phyloP scores from a whole-genome alignment of 2,888 invertebrate genomes.

The Aleiodes leptofemur region DNA sequence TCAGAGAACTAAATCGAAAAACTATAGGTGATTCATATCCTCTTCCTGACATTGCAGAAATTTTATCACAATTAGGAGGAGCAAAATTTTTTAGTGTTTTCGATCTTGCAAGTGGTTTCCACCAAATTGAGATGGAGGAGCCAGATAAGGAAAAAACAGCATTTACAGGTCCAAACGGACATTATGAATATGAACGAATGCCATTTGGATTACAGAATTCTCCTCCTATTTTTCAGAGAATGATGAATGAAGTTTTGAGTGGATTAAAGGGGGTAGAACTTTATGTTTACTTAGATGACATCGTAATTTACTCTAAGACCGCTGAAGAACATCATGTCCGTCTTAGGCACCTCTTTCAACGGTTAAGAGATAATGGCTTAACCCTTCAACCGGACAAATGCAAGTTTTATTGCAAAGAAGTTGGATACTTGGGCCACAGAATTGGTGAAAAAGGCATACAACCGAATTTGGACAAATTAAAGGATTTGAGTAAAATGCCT shows the following conservation, averaged over 20 bases:
- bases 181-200: neutral
- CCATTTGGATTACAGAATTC: neutral
- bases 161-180: neutral
- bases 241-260: neutral
- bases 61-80: neutral
- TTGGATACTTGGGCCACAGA: no score
- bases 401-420: no score
- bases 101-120: neutral
- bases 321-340: no score
- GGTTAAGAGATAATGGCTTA: no score
- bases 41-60: neutral
- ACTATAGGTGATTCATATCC: conserved; percentile 2
- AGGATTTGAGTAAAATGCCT: no score
- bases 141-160: neutral
- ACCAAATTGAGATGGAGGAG: neutral
- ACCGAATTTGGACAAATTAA: no score
- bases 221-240: no score
- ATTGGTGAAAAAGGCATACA: no score
- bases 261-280: neutral
- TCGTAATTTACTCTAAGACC: no score
- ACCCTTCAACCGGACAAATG: no score
- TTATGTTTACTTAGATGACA: no score
- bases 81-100: neutral
- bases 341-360: no score
- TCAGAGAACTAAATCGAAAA: neutral